Evolutionary conservation across 2,113 vertebrate genomes (phyloP), one percentile per base, ranked within the genome.

Genomic region (Psettodes erumei): DNA sequence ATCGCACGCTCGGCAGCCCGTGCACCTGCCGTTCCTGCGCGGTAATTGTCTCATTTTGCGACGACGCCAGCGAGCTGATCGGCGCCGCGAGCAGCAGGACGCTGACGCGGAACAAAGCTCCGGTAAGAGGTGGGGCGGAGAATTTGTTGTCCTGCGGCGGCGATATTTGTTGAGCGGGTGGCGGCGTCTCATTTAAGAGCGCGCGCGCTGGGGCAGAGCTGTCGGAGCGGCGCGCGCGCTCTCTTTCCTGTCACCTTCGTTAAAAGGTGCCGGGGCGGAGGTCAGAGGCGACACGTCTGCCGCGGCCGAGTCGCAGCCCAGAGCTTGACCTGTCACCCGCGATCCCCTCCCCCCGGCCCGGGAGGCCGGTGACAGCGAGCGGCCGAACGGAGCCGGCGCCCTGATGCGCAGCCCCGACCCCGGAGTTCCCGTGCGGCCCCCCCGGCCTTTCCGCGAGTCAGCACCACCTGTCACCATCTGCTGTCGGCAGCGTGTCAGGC

Each of bases 321-420:
- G 76, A 60, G 59, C 21, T 4, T 38, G 69, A 28, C 72, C 70
- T 43, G 56, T 85, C 79, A 69, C 74, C 79, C 78, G 8, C 35
- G 5, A 54, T 67, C 54, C 71, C 73, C 69, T n/a, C n/a, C 55
- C 73, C 69, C n/a, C 1, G 62, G 62, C 68, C 38, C 27, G 42
- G 40, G 38, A 32, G 62, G 33, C 79, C 8, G 33, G 30, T 88
- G 87, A 89, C 90, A 88, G 77, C 75, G 76, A 87, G 82, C 87
- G 90, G 73, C 89, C 90, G 82, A n/a, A 23, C 33, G 42, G 79
- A 77, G 74, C 80, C 15, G 58, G 30, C 64, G 72, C 30, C 84
- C 82, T 45, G 65, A 84, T 85, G 77, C 86, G 75, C 28, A 74
- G 78, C 89, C 78, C 63, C 85, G 83, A 88, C 81, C 88, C 74